Evolutionary conservation across 1,140 invertebrate species (phyloP), one percentile per base, ranked within the genome.

Genomic region (Adelges cooleyi): DNA sequence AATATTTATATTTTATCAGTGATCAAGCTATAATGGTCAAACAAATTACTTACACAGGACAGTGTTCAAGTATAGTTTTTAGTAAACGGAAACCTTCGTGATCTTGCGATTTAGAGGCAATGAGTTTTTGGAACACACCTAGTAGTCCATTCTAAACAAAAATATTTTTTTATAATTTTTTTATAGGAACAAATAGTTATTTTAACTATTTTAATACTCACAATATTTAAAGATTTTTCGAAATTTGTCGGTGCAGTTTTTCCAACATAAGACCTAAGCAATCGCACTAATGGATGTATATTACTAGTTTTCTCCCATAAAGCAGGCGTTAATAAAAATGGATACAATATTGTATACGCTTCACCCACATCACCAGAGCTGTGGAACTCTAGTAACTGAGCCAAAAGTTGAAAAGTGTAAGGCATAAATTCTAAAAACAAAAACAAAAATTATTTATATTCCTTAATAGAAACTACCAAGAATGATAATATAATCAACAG

Each of bases 391-490:
- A 98, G 80, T 33, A 98, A 77, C 5, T 98, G 77, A 0, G 93
- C 92, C 33, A 98, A 77, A 73, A 99, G 85, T 89, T 98, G 95
- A 75, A 98, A 96, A 36, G 95, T 89, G 75, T 98, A 98, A 1
- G 95, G 95, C 75, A 96, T 86, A 79, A 98, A 98, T 78, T 98
- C 95, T 89, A 73, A 2, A 78, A 78, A 69, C 25, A 68, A 56
- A 56, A 56, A 68, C 50, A 50, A n/a, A n/a, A n/a, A n/a, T n/a
- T n/a, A n/a, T n/a, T n/a, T n/a, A n/a, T n/a, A n/a, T n/a, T n/a
- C n/a, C n/a, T n/a, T n/a, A n/a, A n/a, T n/a, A n/a, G n/a, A n/a
- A n/a, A n/a, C n/a, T n/a, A n/a, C n/a, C n/a, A n/a, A n/a, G n/a
- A n/a, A n/a, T n/a, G n/a, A n/a, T n/a, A n/a, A n/a, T n/a, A n/a